A percentile compares a stretch with the other conserved stretches of the same genome.
Conservation (phyloP, 2,113 vertebrate genomes). For the Atlantisia rogersi region DNA sequence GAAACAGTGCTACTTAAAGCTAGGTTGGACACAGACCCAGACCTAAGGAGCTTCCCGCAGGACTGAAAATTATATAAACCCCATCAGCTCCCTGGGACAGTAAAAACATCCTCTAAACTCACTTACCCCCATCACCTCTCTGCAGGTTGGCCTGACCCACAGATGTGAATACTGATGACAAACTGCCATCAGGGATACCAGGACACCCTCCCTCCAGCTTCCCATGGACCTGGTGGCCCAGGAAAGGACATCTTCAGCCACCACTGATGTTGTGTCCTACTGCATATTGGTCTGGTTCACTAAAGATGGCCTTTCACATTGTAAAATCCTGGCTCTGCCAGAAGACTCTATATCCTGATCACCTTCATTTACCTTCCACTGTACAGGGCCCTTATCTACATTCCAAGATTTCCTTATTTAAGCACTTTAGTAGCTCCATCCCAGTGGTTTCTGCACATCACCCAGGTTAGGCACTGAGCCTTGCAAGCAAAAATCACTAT, state of each 20-base stretch:
- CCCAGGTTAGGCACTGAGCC: background rate
- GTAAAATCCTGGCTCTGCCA: background rate
- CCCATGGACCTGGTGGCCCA: background rate
- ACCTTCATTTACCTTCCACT: background rate
- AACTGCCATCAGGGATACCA: background rate
- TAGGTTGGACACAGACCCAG: background rate
- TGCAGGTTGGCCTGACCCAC: accelerated
- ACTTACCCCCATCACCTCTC: background rate
- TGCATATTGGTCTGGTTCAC: accelerated
- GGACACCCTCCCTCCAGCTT: accelerated
- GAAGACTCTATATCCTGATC: background rate
- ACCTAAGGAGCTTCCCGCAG: background rate
- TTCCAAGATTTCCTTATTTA: background rate
- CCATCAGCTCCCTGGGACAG: background rate
- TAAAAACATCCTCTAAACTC: background rate
- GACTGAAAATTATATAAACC: background rate
- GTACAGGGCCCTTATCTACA: background rate
- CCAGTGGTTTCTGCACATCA: background rate
- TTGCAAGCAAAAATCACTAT: background rate
- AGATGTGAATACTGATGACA: too few relatives aligned
- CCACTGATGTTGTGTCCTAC: background rate
- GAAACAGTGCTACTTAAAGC: background rate
- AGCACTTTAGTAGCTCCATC: background rate
- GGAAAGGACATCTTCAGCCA: background rate
- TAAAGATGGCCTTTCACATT: background rate